Conservation (phyloP, 2,113 vertebrate genomes). For the Cyanoderma ruficeps region DNA sequence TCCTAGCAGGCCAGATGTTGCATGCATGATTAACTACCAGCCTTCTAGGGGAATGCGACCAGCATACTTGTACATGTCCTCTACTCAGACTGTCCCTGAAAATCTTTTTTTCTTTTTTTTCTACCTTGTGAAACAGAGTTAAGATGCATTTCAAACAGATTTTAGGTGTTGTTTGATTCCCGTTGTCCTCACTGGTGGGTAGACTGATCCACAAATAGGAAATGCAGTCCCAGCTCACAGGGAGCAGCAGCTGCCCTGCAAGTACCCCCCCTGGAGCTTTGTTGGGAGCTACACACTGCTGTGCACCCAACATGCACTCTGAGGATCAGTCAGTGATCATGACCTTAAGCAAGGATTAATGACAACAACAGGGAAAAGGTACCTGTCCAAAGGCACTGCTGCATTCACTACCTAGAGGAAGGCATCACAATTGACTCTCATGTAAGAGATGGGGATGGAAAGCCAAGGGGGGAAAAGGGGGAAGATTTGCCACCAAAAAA, state of each 20-base stretch:
- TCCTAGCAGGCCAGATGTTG: slow-evolving; percentile 18
- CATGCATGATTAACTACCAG: neutral
- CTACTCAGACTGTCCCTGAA: neutral
- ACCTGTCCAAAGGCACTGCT: neutral
- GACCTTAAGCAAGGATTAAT: neutral
- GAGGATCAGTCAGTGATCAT: neutral
- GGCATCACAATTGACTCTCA: rapidly evolving
- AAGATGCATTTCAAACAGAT: neutral
- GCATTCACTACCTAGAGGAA: neutral
- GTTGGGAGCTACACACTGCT: neutral
- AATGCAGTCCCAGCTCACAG: neutral
- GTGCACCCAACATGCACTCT: neutral
- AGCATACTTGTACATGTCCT: neutral
- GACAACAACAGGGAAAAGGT: neutral
- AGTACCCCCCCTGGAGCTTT: neutral
- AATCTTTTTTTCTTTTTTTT: neutral
- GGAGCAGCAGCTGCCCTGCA: neutral
- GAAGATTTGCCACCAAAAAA: neutral
- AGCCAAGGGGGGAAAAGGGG: neutral
- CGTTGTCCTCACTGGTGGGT: neutral
- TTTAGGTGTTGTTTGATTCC: neutral
- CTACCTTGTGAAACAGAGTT: neutral
- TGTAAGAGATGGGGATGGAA: neutral
- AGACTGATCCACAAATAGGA: neutral
- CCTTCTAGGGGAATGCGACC: neutral